A percentile compares a stretch with the other conserved stretches of the same genome.
Conservation (phyloP, 2,113 vertebrate genomes). For the Charina bottae region DNA sequence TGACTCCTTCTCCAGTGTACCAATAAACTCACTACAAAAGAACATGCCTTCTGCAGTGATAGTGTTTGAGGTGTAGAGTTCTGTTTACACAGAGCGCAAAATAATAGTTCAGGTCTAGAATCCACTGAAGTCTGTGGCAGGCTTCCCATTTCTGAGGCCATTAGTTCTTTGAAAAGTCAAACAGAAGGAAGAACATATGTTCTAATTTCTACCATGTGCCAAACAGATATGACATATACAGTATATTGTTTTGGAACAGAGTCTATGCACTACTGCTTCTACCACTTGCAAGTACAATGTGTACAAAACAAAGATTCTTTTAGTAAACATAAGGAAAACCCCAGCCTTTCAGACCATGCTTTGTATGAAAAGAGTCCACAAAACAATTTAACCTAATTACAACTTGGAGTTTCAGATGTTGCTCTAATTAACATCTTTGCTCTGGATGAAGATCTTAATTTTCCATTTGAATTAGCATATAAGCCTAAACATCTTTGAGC, state of each 20-base stretch:
- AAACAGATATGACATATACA: constrained; percentile 7
- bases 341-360: not conserved
- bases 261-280: not conserved
- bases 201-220: constrained; percentile 14
- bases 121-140: not conserved
- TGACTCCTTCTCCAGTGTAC: not conserved
- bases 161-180: constrained; percentile 18
- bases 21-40: not conserved
- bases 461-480: not conserved
- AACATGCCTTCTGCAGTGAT: not conserved
- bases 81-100: not conserved
- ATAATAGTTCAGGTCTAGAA: not conserved
- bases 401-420: not conserved
- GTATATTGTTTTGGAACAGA: constrained; percentile 1
- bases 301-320: not conserved
- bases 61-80: not conserved
- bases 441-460: not conserved
- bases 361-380: not conserved
- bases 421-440: not conserved
- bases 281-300: not conserved
- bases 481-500: not conserved
- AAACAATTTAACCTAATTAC: not conserved
- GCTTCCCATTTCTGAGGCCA: not conserved
- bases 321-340: too few species aligned
- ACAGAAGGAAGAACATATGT: constrained; percentile 14